These are phyloP conservation scores for Nyctibius bracteatus DNA, from an alignment of 2,113 vertebrate species.

Conservation along the genomic window DNA sequence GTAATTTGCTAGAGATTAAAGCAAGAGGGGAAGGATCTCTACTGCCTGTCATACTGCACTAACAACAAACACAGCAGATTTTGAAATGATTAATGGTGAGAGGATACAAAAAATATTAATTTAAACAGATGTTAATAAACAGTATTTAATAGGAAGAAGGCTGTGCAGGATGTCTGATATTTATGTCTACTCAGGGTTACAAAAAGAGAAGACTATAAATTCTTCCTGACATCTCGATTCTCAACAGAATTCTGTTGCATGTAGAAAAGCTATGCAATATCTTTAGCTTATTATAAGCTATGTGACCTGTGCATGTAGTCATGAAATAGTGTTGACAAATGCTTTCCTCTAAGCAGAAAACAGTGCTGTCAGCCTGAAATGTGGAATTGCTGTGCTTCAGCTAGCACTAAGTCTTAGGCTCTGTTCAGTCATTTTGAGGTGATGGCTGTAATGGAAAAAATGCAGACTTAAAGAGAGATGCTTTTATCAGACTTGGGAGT, in stretches of 20 bases:
- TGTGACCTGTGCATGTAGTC: neutral
- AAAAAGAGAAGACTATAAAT: constrained; percentile 42
- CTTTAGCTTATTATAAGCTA: constrained; percentile 19
- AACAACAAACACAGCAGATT: constrained; percentile 15
- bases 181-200: neutral
- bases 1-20: constrained; percentile 42
- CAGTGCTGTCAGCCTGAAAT: neutral
- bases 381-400: neutral
- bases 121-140: constrained; percentile 53
- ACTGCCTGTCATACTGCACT: neutral
- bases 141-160: constrained; percentile 39
- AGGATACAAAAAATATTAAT: constrained; percentile 22
- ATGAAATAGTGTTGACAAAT: constrained; percentile 19
- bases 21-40: constrained; percentile 12
- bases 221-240: constrained; percentile 44
- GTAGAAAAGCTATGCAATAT: neutral
- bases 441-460: neutral
- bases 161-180: constrained; percentile 3
- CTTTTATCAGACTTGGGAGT: neutral
- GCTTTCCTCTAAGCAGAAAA: neutral
- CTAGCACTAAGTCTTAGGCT: neutral
- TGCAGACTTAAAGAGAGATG: neutral
- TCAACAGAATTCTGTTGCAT: neutral
- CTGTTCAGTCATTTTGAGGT: neutral
- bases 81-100: constrained; percentile 40